Percentiles rank a stretch among this genome's conserved stretches.
Conservation (phyloP, 2,113 vertebrate species). For the Tychaedon coryphoeus region DNA sequence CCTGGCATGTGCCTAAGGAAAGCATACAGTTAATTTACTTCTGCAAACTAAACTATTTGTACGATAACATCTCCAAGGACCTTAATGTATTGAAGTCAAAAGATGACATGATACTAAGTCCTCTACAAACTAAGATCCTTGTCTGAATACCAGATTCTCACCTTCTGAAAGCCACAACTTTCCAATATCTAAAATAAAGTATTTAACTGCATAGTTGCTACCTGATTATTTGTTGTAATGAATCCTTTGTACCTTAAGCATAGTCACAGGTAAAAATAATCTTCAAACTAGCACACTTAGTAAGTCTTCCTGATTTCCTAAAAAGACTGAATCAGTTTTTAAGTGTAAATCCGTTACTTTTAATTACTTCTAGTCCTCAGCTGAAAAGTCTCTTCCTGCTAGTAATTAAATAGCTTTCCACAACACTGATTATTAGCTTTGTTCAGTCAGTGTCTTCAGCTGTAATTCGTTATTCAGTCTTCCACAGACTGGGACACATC, state of each 20-base stretch:
- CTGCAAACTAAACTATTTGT: not conserved
- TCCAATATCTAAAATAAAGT: not conserved
- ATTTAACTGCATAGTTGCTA: not conserved
- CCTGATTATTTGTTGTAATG: not conserved
- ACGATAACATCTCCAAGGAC: not conserved
- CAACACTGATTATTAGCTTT: not conserved
- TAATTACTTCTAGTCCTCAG: not conserved
- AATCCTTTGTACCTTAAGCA: not conserved
- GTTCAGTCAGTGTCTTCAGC: not conserved
- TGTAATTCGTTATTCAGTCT: not conserved
- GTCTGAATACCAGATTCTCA: not conserved
- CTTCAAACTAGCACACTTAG: not conserved
- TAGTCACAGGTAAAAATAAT: not conserved
- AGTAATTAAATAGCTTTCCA: not conserved
- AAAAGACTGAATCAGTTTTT: not conserved
- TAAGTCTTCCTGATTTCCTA: not conserved
- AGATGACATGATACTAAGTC: not conserved
- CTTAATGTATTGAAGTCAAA: not conserved
- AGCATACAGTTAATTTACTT: not conserved
- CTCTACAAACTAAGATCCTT: not conserved
- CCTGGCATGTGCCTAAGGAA: slow-evolving; percentile 91
- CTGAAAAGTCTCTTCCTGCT: not conserved
- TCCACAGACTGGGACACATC: not conserved
- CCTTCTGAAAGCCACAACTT: not conserved
- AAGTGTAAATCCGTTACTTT: not conserved